Evolutionary conservation across 2,797 vertebrate species (phyloP), one percentile per base, ranked within the genome.

Genomic region (Argyrosomus regius): DNA sequence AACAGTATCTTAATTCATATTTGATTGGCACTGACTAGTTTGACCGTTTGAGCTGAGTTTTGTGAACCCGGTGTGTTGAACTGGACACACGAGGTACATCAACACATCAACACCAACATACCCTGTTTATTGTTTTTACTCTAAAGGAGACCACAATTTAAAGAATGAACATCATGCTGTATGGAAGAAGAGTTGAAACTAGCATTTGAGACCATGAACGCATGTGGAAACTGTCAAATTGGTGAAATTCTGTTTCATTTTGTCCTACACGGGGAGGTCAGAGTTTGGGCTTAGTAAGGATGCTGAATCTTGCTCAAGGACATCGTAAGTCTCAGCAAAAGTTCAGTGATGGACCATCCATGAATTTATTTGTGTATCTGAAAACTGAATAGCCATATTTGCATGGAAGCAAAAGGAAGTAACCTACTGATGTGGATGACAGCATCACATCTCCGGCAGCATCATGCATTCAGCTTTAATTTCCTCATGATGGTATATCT

Each of bases 391-490:
- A 8, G 6, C 0, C 22, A 48, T 7, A 62, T 46, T 72, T 18
- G 9, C 35, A 41, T 43, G 6, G 10, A 46, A 52, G 53, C 20
- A 35, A 39, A 22, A 45, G 35, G 45, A 63, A 3, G 12, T 49
- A 46, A 75, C 39, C 2, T 64, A 43, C 39, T 62, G 57, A 62
- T 78, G 49, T 66, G 8, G 58, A 14, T 60, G 53, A 74, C 16
- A 20, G 1, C 59, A 17, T 49, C 3, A 9, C 14, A 52, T 39
- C 22, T 35, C 45, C 1, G 9, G 45, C 45, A 22, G 39, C 35
- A 57, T 59, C 4, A 14, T 17, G 20, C 56, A 67, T 45, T 45
- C 11, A 8, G 43, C 43, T 45, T 53, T 49, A 4, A 26, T 45
- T 69, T 26, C 17, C 26, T 62, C 24, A 45, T 53, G n/a, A 10